A percentile compares a stretch with the other conserved stretches of the same genome.
Conservation (phyloP, 1,140 invertebrate genomes). For the Aphelenchoides fujianensis region DNA sequence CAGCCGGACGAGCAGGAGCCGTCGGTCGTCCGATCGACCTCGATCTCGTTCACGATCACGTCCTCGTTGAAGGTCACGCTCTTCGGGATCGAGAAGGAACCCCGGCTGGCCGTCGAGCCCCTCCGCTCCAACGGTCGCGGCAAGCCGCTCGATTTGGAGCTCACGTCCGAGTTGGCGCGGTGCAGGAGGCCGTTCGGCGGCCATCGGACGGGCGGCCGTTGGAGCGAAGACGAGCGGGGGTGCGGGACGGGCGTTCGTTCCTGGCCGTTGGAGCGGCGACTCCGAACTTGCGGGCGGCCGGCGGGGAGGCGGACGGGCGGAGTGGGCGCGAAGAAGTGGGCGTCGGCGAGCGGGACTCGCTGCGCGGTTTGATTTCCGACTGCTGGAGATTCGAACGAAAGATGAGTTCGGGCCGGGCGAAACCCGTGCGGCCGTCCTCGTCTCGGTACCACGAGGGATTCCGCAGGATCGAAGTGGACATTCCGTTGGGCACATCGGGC, state of each 20-base stretch:
- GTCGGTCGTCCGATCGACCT: not conserved
- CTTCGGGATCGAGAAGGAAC: not conserved
- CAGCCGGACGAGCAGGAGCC: not conserved
- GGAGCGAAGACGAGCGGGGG: conserved; percentile 8
- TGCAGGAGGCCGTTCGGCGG: not conserved
- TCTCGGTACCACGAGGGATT: conserved; percentile 57
- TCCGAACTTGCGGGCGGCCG: not conserved
- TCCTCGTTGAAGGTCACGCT: conserved; percentile 16
- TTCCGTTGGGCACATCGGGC: conserved; percentile 20
- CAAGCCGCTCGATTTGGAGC: not conserved
- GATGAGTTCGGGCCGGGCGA: conserved; percentile 18
- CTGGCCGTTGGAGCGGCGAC: not conserved
- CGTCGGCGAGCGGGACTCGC: not conserved
- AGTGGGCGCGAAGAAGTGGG: not conserved
- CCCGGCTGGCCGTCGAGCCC: conserved; percentile 7
- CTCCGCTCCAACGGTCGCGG: not conserved
- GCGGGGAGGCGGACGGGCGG: not conserved
- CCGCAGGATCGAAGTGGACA: conserved; percentile 47
- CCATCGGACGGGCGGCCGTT: not conserved
- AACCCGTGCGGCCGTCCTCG: conserved; percentile 53
- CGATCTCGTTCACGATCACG: not conserved
- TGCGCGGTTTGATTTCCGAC: conserved; percentile 24
- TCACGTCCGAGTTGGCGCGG: not conserved
- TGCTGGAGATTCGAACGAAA: conserved; percentile 10
- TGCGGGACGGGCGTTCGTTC: not conserved